Conservation (phyloP, 64 coral and sea anemone genomes). For the Stichodactyla mertensii region DNA sequence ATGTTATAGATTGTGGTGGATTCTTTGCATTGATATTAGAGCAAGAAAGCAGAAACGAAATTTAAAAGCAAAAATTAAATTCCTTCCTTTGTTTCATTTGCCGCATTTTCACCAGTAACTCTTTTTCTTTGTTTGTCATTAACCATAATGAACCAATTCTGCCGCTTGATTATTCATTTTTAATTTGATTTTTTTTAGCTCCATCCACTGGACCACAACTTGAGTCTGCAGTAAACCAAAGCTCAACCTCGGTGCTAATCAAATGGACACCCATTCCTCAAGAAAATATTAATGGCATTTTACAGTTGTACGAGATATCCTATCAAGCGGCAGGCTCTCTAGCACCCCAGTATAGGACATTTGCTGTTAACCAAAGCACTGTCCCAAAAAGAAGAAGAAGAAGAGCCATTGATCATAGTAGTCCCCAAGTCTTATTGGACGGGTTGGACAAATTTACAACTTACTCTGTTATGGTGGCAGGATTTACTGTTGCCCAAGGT, state of each 20-base stretch:
- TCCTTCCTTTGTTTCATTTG: too few relatives aligned
- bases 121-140: too few relatives aligned
- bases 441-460: slow-evolving; percentile 5
- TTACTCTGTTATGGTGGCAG: neutral
- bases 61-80: too few relatives aligned
- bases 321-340: neutral
- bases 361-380: neutral
- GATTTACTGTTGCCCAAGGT: neutral
- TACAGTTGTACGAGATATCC: neutral
- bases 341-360: neutral
- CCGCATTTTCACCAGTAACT: too few relatives aligned
- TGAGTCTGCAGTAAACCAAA: neutral
- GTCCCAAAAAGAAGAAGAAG: neutral
- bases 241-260: slow-evolving; percentile 1
- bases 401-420: neutral
- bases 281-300: neutral
- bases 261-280: slow-evolving; percentile 5
- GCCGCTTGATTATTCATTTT: neutral
- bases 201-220: neutral
- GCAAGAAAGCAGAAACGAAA: too few relatives aligned
- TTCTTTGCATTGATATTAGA: too few relatives aligned
- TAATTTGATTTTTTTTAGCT: neutral
- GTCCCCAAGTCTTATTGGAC: neutral
- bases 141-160: neutral
- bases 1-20: too few relatives aligned